A percentile compares a stretch with the other conserved stretches of the same genome.
Conservation (phyloP, 2,888 invertebrate genomes). For the Thalpophila matura region DNA sequence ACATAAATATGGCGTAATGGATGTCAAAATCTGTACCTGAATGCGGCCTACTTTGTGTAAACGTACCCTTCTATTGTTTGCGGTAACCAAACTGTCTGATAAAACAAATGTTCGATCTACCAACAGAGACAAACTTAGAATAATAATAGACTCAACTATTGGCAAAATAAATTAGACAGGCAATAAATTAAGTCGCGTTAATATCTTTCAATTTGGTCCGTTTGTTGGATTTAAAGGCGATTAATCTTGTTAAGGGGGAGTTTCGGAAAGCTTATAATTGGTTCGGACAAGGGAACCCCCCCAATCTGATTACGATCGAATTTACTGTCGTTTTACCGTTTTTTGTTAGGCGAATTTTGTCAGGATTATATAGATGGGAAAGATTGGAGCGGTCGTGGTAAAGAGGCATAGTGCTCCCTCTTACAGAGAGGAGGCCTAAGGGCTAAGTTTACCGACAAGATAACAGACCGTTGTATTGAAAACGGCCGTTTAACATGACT, state of each 20-base stretch:
- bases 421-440: too few species aligned
- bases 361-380: background rate
- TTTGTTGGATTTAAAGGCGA: conserved; percentile 56
- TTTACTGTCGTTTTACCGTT: conserved; percentile 7
- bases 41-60: too few species aligned
- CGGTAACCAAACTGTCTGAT: conserved; percentile 1
- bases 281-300: conserved; percentile 30
- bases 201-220: conserved; percentile 59
- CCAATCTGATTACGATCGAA: conserved; percentile 33
- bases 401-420: background rate
- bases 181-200: conserved; percentile 52
- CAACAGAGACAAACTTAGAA: background rate
- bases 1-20: too few species aligned
- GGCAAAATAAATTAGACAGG: conserved; percentile 33
- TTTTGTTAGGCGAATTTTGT: background rate
- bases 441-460: too few species aligned
- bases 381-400: background rate
- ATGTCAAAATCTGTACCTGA: too few species aligned
- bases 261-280: conserved; percentile 53
- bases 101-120: conserved; percentile 18
- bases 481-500: too few species aligned
- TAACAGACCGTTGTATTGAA: too few species aligned
- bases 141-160: conserved; percentile 30
- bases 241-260: conserved; percentile 60
- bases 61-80: background rate